Evolutionary conservation across 2,113 vertebrate genomes (phyloP).

Genomic region (Nanger granti): DNA sequence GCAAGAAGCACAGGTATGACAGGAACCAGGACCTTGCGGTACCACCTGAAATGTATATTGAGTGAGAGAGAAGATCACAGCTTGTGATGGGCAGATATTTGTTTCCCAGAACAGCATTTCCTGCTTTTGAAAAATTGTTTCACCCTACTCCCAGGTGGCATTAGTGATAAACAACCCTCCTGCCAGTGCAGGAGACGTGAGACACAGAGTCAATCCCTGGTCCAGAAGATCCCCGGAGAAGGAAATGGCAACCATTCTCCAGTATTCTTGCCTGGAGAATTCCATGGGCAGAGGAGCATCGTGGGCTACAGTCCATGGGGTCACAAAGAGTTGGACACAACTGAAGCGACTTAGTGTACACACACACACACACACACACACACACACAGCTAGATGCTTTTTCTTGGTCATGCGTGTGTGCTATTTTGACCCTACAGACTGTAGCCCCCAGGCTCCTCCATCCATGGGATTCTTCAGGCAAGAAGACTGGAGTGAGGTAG

Average conservation of each 20-base stretch:
- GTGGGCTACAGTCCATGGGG: not conserved
- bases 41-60: not conserved
- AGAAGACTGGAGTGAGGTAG: not conserved
- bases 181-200: not conserved
- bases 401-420: not conserved
- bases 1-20: not conserved
- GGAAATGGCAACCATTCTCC: not conserved
- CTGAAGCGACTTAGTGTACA: not conserved
- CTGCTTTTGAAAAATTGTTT: not conserved
- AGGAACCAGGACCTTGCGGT: not conserved
- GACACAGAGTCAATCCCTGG: not conserved
- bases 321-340: not conserved
- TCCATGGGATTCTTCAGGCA: not conserved
- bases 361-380: not conserved
- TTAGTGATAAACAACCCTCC: not conserved
- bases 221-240: not conserved
- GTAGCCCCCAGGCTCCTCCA: not conserved
- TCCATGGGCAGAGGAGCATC: not conserved
- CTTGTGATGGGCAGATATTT: not conserved
- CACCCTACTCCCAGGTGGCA: not conserved
- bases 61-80: not conserved
- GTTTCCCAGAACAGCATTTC: not conserved
- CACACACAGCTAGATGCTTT: not conserved
- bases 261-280: not conserved
- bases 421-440: not conserved